Conservation (phyloP, 2,888 invertebrate species). For the Celastrina argiolus region DNA sequence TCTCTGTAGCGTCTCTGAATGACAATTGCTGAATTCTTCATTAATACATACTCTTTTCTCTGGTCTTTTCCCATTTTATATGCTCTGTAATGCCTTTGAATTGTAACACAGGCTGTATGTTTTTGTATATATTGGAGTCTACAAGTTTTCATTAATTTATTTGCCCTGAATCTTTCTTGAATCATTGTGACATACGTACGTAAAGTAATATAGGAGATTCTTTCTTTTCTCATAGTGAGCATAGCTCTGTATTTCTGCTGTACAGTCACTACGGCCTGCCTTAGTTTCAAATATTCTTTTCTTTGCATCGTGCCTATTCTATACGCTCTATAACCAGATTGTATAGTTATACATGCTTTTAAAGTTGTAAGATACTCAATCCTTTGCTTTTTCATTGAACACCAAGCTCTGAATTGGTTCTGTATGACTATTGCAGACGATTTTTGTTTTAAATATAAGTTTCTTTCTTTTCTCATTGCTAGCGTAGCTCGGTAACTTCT, state of each 20-base stretch:
- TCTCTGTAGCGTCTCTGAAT: slow-evolving; percentile 63
- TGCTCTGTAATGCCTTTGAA: slow-evolving; percentile 63
- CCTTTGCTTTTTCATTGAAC: slow-evolving; percentile 51
- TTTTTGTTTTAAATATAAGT: slow-evolving; percentile 42
- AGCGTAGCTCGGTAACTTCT: slow-evolving; percentile 53
- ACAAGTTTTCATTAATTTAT: slow-evolving; percentile 49
- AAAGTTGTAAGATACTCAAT: slow-evolving; percentile 50
- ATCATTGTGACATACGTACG: slow-evolving; percentile 40
- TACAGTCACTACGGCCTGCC: slow-evolving; percentile 41
- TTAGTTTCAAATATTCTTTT: slow-evolving; percentile 47
- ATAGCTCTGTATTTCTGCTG: slow-evolving; percentile 55
- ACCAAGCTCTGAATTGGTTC: slow-evolving; percentile 53
- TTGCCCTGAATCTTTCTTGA: slow-evolving; percentile 60
- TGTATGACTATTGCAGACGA: slow-evolving; percentile 44
- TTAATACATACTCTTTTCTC: slow-evolving; percentile 42
- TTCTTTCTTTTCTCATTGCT: slow-evolving; percentile 48
- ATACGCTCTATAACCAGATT: slow-evolving; percentile 56
- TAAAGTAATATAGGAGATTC: slow-evolving; percentile 43
- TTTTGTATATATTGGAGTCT: slow-evolving; percentile 49
- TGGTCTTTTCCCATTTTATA: slow-evolving; percentile 43
- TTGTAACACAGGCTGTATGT: slow-evolving; percentile 50
- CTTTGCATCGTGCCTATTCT: slow-evolving; percentile 44
- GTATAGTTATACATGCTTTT: slow-evolving; percentile 56
- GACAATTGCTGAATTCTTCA: slow-evolving; percentile 48
- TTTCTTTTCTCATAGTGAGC: slow-evolving; percentile 47